Evolutionary conservation across 2,888 invertebrate species (phyloP).

Genomic region (Acleris holmiana): DNA sequence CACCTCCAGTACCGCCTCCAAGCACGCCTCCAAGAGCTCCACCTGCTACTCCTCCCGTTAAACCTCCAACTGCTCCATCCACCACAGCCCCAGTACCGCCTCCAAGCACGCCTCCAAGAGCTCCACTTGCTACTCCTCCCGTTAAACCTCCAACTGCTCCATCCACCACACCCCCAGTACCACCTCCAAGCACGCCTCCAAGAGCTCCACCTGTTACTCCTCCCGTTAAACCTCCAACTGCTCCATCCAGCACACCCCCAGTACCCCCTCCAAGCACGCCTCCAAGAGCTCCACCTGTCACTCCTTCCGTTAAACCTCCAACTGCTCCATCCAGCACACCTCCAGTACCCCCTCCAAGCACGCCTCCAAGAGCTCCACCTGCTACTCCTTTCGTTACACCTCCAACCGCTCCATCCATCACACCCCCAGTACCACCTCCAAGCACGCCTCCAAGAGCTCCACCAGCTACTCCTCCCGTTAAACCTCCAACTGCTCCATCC

Average conservation of each 20-base stretch:
- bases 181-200: neutral
- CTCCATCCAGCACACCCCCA: neutral
- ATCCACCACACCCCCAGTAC: neutral
- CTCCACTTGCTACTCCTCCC: no score
- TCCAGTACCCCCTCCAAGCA: neutral
- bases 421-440: no score
- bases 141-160: no score
- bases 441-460: no score
- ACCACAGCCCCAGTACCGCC: neutral
- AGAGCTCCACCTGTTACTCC: neutral
- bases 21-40: neutral
- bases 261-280: neutral
- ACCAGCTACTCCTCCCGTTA: no score
- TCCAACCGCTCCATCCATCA: neutral
- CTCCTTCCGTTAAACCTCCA: neutral
- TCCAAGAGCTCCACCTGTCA: neutral
- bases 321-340: neutral
- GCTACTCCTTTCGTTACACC: neutral
- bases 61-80: neutral
- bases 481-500: no score
- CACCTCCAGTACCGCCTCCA: neutral
- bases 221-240: neutral
- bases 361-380: neutral
- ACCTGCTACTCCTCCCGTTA: neutral
- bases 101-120: no score